Conservation (phyloP, 2,888 invertebrate genomes). For the Sarcophaga rosellei region DNA sequence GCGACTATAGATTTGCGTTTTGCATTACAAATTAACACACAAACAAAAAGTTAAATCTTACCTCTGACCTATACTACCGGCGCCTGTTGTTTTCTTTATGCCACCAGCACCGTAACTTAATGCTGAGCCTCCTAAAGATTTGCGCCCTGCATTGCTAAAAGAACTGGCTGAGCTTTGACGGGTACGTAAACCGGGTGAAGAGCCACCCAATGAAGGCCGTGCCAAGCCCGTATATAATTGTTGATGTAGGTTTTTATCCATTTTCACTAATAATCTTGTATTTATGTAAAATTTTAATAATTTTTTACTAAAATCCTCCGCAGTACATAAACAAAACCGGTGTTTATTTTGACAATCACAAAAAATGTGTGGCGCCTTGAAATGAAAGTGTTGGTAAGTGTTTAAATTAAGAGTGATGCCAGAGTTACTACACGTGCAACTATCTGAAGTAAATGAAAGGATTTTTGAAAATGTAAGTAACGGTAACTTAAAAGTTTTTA, state of each 20-base stretch:
- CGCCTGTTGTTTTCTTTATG: slow-evolving; percentile 75
- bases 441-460: background rate
- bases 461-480: background rate
- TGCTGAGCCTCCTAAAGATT: slow-evolving; percentile 75
- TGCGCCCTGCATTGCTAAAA: slow-evolving; percentile 71
- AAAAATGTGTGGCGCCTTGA: slow-evolving; percentile 46
- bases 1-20: slow-evolving; percentile 34
- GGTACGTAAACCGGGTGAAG: slow-evolving; percentile 68
- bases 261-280: slow-evolving; percentile 45
- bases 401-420: background rate
- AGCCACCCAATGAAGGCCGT: slow-evolving; percentile 73
- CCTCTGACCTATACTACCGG: slow-evolving; percentile 58
- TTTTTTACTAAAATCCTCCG: background rate
- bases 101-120: slow-evolving; percentile 57
- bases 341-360: slow-evolving; percentile 35
- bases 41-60: background rate
- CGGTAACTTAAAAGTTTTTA: too few species aligned
- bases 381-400: slow-evolving; percentile 26
- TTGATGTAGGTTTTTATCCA: slow-evolving; percentile 76
- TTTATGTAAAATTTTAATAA: slow-evolving; percentile 6
- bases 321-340: slow-evolving; percentile 55
- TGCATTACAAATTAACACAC: background rate
- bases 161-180: slow-evolving; percentile 73
- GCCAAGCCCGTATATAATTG: slow-evolving; percentile 73
- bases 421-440: background rate